Conservation (phyloP, 2,888 invertebrate species). For the Brachypalpus laphriformis region DNA sequence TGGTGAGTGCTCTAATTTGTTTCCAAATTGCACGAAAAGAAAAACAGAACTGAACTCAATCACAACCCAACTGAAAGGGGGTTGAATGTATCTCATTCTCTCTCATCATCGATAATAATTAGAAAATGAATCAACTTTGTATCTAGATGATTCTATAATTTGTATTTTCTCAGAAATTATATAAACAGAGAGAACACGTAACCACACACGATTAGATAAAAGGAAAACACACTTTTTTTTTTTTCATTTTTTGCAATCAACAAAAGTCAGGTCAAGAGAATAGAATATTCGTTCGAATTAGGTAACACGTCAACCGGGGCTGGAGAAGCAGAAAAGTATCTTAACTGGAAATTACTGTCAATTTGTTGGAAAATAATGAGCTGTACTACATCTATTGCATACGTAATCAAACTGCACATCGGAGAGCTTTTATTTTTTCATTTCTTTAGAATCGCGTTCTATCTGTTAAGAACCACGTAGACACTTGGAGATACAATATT, state of each 20-base stretch:
- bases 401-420: conserved; percentile 67
- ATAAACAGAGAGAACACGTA: conserved; percentile 71
- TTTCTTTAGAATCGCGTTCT: conserved; percentile 28
- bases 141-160: conserved; percentile 68
- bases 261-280: conserved; percentile 22
- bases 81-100: conserved; percentile 7
- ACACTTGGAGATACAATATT: conserved; percentile 46
- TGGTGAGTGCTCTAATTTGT: conserved; percentile 51
- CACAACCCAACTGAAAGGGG: not conserved
- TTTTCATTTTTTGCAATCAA: conserved; percentile 33
- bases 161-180: conserved; percentile 65
- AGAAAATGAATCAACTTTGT: conserved; percentile 71
- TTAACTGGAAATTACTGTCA: conserved; percentile 46
- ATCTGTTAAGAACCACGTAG: conserved; percentile 68
- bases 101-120: conserved; percentile 67
- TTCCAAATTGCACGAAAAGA: not conserved
- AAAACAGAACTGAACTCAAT: not conserved
- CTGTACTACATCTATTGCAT: conserved; percentile 59
- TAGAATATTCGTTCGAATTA: conserved; percentile 29
- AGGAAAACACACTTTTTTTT: conserved; percentile 20
- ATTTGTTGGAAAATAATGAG: conserved; percentile 28
- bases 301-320: conserved; percentile 39
- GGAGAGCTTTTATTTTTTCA: conserved; percentile 39
- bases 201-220: conserved; percentile 69
- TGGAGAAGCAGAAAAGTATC: not conserved